Conservation (phyloP, 1,140 invertebrate genomes). For the roundworm (Caenorhabditis elegans) region DNA sequence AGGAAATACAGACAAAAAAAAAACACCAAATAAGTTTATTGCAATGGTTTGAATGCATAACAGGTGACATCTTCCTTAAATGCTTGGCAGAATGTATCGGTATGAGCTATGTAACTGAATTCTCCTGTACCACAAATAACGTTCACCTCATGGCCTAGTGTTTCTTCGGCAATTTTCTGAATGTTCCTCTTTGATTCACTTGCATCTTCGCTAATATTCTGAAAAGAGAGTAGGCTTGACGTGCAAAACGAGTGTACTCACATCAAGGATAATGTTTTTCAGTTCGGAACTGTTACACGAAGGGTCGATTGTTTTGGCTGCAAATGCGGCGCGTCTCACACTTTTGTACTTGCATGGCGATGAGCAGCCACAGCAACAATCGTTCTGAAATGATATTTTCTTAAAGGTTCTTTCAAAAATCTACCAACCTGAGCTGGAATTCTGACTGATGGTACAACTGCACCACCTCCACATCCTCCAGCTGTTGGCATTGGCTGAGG, state of each 20-base stretch:
- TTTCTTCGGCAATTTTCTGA: slow-evolving; percentile 34
- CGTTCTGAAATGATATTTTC: slow-evolving; percentile 47
- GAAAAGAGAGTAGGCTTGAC: not conserved
- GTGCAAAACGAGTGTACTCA: not conserved
- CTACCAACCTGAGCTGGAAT: slow-evolving; percentile 26
- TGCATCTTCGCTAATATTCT: slow-evolving; percentile 38
- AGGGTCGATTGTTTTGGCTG: slow-evolving; percentile 35
- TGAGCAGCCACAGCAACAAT: slow-evolving; percentile 55
- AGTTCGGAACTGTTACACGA: slow-evolving; percentile 45
- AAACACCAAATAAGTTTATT: not conserved
- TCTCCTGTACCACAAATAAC: slow-evolving; percentile 55
- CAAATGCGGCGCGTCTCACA: slow-evolving; percentile 2
- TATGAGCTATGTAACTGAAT: slow-evolving; percentile 53
- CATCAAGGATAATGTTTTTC: slow-evolving; percentile 44
- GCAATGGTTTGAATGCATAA: slow-evolving; percentile 52
- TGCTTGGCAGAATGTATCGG: slow-evolving; percentile 52
- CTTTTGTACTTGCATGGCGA: slow-evolving; percentile 44
- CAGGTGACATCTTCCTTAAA: slow-evolving; percentile 48
- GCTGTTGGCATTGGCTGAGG: not conserved
- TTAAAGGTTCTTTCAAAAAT: not conserved
- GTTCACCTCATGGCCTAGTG: slow-evolving; percentile 44
- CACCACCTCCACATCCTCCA: not conserved
- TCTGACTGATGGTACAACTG: not conserved
- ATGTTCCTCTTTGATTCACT: slow-evolving; percentile 44
- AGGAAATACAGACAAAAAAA: not conserved